These are phyloP conservation scores for Leptinotarsa rubiginosa DNA, from an alignment of 2,888 invertebrate species.

Conservation along the genomic window DNA sequence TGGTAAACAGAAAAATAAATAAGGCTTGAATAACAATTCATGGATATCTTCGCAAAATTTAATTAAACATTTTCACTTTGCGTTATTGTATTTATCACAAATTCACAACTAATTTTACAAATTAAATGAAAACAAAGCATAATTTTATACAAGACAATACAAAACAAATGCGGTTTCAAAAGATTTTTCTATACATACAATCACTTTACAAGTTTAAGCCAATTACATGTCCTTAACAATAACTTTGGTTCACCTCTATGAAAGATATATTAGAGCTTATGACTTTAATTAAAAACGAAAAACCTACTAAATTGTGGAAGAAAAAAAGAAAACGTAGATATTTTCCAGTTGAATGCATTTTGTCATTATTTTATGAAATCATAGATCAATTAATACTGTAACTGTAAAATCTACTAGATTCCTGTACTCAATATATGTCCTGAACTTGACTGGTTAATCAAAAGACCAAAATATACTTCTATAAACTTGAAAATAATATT, in stretches of 20 bases:
- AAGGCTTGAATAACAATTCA: slow-evolving; percentile 17
- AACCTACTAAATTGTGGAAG: too few relatives aligned
- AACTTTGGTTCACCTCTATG: slow-evolving; percentile 45
- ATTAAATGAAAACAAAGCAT: slow-evolving; percentile 42
- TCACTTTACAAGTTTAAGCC: slow-evolving; percentile 43
- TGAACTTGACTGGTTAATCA: too few relatives aligned
- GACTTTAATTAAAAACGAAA: not conserved
- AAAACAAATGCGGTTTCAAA: slow-evolving; percentile 40
- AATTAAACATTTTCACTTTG: slow-evolving; percentile 41
- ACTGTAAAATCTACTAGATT: too few relatives aligned
- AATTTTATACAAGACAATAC: slow-evolving; percentile 45
- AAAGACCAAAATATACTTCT: too few relatives aligned
- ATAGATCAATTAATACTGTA: too few relatives aligned
- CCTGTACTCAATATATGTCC: too few relatives aligned
- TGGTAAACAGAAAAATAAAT: not conserved
- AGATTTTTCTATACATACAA: slow-evolving; percentile 37
- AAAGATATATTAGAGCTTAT: slow-evolving; percentile 40
- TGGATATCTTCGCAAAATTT: slow-evolving; percentile 40
- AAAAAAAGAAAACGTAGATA: too few relatives aligned
- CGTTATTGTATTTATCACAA: slow-evolving; percentile 48
- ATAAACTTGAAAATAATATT: too few relatives aligned
- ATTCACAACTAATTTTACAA: slow-evolving; percentile 44
- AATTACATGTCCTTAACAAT: slow-evolving; percentile 45
- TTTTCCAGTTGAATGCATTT: too few relatives aligned
- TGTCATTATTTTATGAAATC: too few relatives aligned